phyloP scores from a whole-genome alignment of 2,113 vertebrate genomes.

The Paedocypris sp. region DNA sequence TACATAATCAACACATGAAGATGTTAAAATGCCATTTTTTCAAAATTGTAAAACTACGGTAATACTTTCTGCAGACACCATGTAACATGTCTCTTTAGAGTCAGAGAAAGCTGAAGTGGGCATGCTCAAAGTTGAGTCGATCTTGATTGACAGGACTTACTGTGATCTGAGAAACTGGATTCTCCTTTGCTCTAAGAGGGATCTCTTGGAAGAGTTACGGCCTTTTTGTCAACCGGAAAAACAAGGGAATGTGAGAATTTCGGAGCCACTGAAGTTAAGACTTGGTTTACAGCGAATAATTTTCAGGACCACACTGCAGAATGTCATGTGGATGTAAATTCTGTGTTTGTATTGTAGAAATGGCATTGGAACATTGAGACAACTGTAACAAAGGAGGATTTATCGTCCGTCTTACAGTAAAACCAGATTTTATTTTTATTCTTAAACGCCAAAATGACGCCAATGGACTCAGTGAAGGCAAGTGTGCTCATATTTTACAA shows the following conservation, averaged over 20 bases:
- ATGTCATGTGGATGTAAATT: too few relatives aligned
- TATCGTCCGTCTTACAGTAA: too few relatives aligned
- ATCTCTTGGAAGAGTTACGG: neutral
- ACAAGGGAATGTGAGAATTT: neutral
- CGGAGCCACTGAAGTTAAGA: neutral
- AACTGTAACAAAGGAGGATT: neutral
- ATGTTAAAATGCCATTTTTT: too few relatives aligned
- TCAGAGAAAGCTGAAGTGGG: conserved; percentile 11
- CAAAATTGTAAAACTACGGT: too few relatives aligned
- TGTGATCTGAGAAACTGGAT: conserved; percentile 51
- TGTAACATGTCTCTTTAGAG: too few relatives aligned
- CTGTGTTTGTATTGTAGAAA: neutral
- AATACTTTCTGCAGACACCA: too few relatives aligned
- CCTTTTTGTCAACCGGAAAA: neutral
- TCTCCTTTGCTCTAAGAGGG: conserved; percentile 32
- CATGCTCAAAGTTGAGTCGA: conserved; percentile 33
- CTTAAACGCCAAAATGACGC: conserved; percentile 50
- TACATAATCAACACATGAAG: too few relatives aligned
- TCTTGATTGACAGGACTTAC: conserved; percentile 48
- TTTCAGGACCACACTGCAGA: too few relatives aligned
- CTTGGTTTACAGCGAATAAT: too few relatives aligned
- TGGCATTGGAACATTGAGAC: neutral
- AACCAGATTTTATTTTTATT: too few relatives aligned
- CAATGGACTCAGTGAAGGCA: conserved; percentile 47
- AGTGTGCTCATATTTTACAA: too few relatives aligned